These are phyloP conservation scores for Actinemys pallida DNA, from an alignment of 2,113 vertebrate genomes.

Conservation along the genomic window DNA sequence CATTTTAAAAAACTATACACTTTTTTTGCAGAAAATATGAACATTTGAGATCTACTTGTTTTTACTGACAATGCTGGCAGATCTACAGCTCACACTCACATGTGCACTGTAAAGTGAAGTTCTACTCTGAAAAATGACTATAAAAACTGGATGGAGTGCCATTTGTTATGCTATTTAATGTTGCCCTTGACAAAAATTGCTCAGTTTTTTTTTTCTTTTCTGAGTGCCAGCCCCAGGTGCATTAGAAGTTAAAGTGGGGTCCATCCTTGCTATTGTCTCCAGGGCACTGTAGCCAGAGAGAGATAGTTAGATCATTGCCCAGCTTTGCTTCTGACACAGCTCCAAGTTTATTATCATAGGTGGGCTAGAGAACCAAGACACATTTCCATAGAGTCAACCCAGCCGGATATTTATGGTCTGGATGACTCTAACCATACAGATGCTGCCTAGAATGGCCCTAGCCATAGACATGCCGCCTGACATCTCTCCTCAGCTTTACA, in stretches of 20 bases:
- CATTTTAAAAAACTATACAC: background rate
- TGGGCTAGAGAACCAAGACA: background rate
- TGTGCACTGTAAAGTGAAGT: background rate
- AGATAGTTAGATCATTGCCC: background rate
- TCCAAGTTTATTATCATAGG: background rate
- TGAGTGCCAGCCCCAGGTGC: background rate
- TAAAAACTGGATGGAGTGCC: background rate
- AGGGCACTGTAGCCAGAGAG: background rate
- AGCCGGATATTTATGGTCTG: background rate
- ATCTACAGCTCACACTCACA: background rate
- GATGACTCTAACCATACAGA: background rate
- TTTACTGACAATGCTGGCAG: background rate
- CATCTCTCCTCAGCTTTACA: background rate
- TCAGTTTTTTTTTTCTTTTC: background rate
- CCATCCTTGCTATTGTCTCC: background rate
- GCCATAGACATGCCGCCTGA: background rate
- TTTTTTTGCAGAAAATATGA: background rate
- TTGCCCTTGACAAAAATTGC: background rate
- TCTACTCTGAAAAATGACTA: background rate
- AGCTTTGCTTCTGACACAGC: background rate
- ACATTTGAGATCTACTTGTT: too few relatives aligned
- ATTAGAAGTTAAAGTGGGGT: background rate
- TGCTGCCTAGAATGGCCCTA: background rate
- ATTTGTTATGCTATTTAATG: background rate
- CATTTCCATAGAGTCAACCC: background rate